These are phyloP conservation scores for Penaeus japonicus DNA, from an alignment of 1,140 invertebrate genomes.

Conservation along the genomic window DNA sequence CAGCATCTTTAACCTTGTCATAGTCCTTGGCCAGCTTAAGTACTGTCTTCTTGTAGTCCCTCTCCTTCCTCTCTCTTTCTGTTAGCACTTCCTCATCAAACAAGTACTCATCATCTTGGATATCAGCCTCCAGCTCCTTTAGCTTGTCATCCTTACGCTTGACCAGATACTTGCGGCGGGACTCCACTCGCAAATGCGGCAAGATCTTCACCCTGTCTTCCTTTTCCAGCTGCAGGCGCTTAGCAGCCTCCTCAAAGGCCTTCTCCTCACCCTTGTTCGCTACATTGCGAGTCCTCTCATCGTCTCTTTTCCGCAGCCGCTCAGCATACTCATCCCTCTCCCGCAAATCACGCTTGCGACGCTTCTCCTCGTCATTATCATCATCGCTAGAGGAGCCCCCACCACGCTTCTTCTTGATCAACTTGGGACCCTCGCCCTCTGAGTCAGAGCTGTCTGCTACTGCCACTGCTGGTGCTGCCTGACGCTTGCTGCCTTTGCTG, in stretches of 20 bases:
- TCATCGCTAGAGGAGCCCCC: constrained; percentile 60
- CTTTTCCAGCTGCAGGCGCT: constrained; percentile 85
- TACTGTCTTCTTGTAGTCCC: constrained; percentile 91
- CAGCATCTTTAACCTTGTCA: constrained; percentile 89
- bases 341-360: constrained; percentile 80
- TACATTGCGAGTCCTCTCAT: constrained; percentile 85
- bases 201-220: constrained; percentile 86
- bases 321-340: constrained; percentile 95
- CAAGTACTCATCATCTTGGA: constrained; percentile 95
- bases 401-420: constrained; percentile 36
- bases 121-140: constrained; percentile 92
- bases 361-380: constrained; percentile 71
- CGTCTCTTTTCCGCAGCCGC: constrained; percentile 88
- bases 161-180: constrained; percentile 90
- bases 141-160: constrained; percentile 97
- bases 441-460: constrained; percentile 46
- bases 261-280: constrained; percentile 75
- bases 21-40: constrained; percentile 93
- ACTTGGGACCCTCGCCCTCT: constrained; percentile 57
- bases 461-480: background rate
- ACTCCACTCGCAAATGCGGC: constrained; percentile 87
- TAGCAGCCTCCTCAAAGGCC: constrained; percentile 90
- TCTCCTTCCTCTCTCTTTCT: constrained; percentile 80
- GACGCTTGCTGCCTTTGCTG: background rate
- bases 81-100: constrained; percentile 88